These are phyloP conservation scores for Ypsolopha scabrella DNA, from an alignment of 2,888 invertebrate genomes.

Conservation along the genomic window DNA sequence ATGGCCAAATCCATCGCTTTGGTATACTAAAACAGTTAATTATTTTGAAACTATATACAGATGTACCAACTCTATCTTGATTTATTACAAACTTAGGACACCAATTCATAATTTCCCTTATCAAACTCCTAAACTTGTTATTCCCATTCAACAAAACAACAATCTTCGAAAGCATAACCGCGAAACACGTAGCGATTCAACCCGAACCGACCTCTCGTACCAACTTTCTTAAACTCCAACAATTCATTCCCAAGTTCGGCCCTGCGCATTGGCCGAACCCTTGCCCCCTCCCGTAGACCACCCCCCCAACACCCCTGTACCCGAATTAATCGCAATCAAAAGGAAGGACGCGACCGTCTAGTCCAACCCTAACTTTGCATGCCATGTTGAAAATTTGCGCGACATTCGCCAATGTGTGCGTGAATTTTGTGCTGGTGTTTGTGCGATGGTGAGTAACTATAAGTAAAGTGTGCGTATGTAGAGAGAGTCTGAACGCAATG, in stretches of 20 bases:
- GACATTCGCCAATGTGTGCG: conserved; percentile 16
- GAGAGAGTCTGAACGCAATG: conserved; percentile 15
- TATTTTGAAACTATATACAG: no score
- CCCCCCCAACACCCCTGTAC: conserved; percentile 18
- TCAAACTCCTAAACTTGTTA: conserved; percentile 9
- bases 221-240: conserved; percentile 40
- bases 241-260: conserved; percentile 49
- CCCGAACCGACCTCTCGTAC: conserved; percentile 30
- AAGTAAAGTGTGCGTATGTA: conserved; percentile 13
- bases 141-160: conserved; percentile 3
- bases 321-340: conserved; percentile 70
- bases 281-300: conserved; percentile 20
- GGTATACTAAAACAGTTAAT: no score
- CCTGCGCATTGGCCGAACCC: conserved; percentile 62
- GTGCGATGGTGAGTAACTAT: conserved; percentile 16
- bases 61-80: no score
- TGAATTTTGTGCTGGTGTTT: conserved; percentile 18
- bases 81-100: no score
- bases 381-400: conserved; percentile 62
- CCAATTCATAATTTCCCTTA: conserved; percentile 9
- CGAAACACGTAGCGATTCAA: conserved; percentile 34
- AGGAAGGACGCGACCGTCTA: conserved; percentile 61
- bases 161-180: conserved; percentile 7
- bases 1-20: no score
- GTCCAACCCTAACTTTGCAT: conserved; percentile 63